Evolutionary conservation across 1,140 invertebrate genomes (phyloP).

Genomic region (Drosophila subobscura): DNA sequence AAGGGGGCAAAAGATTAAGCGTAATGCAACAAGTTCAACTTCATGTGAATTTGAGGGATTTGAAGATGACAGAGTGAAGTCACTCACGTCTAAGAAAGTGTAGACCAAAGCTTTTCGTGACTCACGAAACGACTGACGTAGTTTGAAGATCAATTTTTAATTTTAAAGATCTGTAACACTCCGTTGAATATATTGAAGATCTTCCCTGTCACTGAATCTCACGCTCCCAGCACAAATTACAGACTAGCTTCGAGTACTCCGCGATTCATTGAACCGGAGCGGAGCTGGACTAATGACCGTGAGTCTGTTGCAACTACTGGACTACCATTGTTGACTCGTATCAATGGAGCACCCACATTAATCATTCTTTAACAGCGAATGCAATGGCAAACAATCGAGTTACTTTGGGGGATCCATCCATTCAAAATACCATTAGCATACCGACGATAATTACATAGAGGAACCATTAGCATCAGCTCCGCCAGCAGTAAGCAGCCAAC

Average conservation of each 20-base stretch:
- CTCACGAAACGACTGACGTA: too few species aligned
- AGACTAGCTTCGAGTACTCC: slow-evolving; percentile 10
- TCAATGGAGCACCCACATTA: slow-evolving; percentile 72
- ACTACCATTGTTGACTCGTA: slow-evolving; percentile 58
- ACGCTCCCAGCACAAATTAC: slow-evolving; percentile 1
- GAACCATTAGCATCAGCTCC: slow-evolving; percentile 66
- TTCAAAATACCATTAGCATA: slow-evolving; percentile 80
- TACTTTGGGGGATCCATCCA: slow-evolving; percentile 32
- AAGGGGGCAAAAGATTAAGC: slow-evolving; percentile 24
- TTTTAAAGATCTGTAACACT: neutral
- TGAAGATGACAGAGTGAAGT: slow-evolving; percentile 14
- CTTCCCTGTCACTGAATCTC: slow-evolving; percentile 5
- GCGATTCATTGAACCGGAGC: slow-evolving; percentile 33
- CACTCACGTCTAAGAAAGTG: neutral
- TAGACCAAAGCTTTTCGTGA: neutral
- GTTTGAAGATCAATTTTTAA: neutral
- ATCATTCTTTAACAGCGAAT: slow-evolving; percentile 71
- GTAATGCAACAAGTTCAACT: slow-evolving; percentile 35
- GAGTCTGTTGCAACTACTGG: slow-evolving; percentile 69
- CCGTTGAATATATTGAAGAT: too few species aligned
- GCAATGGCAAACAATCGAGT: slow-evolving; percentile 58
- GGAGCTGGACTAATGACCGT: slow-evolving; percentile 59
- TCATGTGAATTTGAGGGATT: slow-evolving; percentile 1
- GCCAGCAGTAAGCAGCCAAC: slow-evolving; percentile 57
- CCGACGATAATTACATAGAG: slow-evolving; percentile 65